Base-by-base conservation (phyloP, 2,797 vertebrate species). In the Epinephelus coioides region DNA sequence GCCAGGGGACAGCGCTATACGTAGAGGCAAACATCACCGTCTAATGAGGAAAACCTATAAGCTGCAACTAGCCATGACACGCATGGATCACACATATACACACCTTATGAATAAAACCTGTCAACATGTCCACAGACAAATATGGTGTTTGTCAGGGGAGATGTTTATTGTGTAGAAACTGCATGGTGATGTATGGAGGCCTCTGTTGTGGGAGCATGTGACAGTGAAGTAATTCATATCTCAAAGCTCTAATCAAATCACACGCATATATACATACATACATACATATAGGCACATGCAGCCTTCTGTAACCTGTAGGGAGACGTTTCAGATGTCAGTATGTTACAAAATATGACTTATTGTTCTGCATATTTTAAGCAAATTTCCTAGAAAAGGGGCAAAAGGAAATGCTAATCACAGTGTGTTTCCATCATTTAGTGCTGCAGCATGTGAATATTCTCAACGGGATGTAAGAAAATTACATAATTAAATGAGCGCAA, bases 1-100 rank as follows among this genome's bases (percentile, higher is more conserved):
- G 84, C 77, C 61, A 70, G 78, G 67, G 81, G 84, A 84, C 69
- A 69, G 69, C 40, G 47, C 49, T 77, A 66, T 63, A 76, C 73
- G 66, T 2, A 56, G 60, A 66, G 66, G 51, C 75, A 64, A 72
- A 81, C 64, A 54, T 62, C 46, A 38, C 64, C 53, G 21, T 64
- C 63, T 86, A 77, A 87, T 73, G 74, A 79, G 73, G 54, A 69
- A 70, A 59, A 30, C 50, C 50, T 75, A 56, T 64, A 70, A 71
- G 67, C 47, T 77, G 65, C 50, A 76, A 66, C 61, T 46, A 30
- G 40, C 78, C 79, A 46, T 79, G 60, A 75, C 46, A 56, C n/a
- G 55, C 72, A 59, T 56, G 65, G 27, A 25, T 66, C 73, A 57
- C 44, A 38, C 61, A 34, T 8, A 53, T 54, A 73, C 66, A 46